Evolutionary conservation across 2,797 vertebrate species (phyloP), one percentile per base, ranked within the genome.

Genomic region (Lutjanus campechanus): DNA sequence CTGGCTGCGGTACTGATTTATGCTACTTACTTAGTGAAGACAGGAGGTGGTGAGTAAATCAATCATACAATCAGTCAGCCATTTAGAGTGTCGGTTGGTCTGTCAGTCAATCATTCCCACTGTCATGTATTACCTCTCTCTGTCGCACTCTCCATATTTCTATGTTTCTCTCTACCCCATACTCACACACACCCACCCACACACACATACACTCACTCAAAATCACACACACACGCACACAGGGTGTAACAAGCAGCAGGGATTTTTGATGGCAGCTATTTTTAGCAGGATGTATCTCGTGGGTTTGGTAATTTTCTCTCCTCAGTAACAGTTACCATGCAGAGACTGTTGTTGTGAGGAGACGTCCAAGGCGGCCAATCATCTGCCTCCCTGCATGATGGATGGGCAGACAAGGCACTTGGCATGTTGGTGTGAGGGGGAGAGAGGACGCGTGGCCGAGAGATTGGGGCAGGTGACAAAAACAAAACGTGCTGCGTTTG

Each of bases 261-360:
- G 79, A 89, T 92, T 94, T 93, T 89, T 89, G 87, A 93, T 91
- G 81, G 80, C 79, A 83, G 89, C 90, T 94, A 95, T 95, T 93
- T 94, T 93, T 95, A 94, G 93, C 85, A 64, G 82, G 84, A 89
- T 89, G 87, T 89, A 92, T 93, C 90, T 90, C 59, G 47, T 85
- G 91, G 89, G 88, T 93, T 93, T 94, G 87, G 87, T 93, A 87
- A 94, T 94, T 92, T 91, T 91, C 89, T 89, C 90, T 88, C 91
- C 89, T 90, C 93, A 66, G 92, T 92, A 93, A 91, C 92, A 84
- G 93, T 92, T 90, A 91, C 92, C 87, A 94, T 92, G 92, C 93
- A 93, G 88, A 90, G 80, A 85, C 84, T 87, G 90, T 92, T 91
- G 91, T 92, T 88, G 88, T 88, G 88, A 92, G 88, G 82, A 91